These are phyloP conservation scores for Ceriagrion tenellum DNA, from an alignment of 2,888 invertebrate species.

Conservation along the genomic window DNA sequence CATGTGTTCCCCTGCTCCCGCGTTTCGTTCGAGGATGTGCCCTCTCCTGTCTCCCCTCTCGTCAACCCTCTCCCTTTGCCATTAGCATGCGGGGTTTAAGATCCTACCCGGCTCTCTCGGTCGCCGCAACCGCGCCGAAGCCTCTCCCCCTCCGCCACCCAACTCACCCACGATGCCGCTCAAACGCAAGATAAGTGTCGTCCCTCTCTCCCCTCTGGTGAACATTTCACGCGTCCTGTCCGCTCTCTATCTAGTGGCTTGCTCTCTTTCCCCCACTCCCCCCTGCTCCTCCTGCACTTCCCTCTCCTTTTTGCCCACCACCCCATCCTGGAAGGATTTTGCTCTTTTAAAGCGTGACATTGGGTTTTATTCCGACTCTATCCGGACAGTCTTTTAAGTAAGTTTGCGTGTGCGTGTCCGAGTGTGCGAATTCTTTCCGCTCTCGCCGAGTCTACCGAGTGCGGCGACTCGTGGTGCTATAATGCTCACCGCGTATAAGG, in stretches of 20 bases:
- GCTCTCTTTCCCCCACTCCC: background rate
- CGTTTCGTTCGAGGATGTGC: background rate
- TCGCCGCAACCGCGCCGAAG: no score
- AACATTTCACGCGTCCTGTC: constrained; percentile 13
- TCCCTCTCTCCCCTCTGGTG: background rate
- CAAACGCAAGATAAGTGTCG: constrained; percentile 61
- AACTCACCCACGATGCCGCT: constrained; percentile 1
- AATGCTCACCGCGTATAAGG: constrained; percentile 3
- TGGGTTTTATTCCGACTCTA: constrained; percentile 17
- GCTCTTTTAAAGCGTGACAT: constrained; percentile 35
- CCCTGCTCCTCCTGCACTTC: background rate
- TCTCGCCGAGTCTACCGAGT: constrained; percentile 7
- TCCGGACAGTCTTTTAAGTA: background rate
- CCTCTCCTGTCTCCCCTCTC: background rate
- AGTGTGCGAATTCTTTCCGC: constrained; percentile 13
- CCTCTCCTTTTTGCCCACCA: background rate
- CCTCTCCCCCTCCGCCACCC: background rate
- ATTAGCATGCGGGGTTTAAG: constrained; percentile 65
- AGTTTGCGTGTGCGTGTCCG: constrained; percentile 21
- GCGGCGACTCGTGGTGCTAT: background rate
- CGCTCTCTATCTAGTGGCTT: background rate
- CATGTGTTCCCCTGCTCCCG: no score
- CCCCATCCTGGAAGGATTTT: constrained; percentile 32
- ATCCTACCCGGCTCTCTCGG: background rate
- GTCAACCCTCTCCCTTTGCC: background rate